Evolutionary conservation across 2,797 vertebrate species (phyloP).

Genomic region (Mareca strepera): DNA sequence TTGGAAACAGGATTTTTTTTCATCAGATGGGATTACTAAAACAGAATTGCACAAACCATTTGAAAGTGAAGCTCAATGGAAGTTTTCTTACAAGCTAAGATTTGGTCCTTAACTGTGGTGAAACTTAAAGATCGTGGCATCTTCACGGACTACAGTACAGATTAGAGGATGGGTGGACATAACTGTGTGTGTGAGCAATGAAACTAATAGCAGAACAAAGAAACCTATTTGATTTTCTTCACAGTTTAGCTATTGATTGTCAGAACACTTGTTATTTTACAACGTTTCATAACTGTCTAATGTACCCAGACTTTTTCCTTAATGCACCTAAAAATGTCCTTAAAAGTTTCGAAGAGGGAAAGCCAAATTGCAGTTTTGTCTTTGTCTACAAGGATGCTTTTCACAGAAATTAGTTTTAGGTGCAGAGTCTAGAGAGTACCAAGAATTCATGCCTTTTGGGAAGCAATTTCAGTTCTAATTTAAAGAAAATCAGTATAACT

Average conservation of each 20-base stretch:
- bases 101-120: background rate
- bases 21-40: background rate
- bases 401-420: background rate
- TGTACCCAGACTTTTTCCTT: background rate
- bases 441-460: background rate
- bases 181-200: rapidly evolving
- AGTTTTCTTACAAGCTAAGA: background rate
- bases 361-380: background rate
- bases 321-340: background rate
- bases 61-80: background rate
- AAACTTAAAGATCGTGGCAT: background rate
- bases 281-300: background rate
- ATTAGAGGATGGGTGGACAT: rapidly evolving
- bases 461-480: background rate
- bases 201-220: background rate
- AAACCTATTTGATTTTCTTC: background rate
- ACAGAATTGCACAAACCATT: background rate
- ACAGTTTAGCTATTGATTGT: background rate
- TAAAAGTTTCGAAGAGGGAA: background rate
- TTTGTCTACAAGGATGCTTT: background rate
- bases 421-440: background rate
- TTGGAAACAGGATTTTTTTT: background rate
- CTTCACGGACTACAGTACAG: background rate
- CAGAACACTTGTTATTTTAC: background rate
- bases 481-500: background rate